Evolutionary conservation across 1,140 invertebrate genomes (phyloP).

Genomic region (Eulimnadia texana): DNA sequence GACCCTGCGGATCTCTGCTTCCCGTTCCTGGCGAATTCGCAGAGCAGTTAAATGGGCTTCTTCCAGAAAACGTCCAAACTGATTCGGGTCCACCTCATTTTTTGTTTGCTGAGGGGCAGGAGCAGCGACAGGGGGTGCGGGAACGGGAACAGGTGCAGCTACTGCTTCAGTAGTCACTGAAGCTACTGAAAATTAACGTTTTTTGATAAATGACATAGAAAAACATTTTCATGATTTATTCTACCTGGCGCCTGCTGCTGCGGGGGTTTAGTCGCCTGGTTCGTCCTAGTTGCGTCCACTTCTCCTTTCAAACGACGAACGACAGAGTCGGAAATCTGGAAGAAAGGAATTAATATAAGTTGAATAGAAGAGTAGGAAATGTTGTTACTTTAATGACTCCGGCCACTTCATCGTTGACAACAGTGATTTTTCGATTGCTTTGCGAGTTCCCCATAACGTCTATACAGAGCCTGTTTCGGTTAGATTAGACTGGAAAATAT

Average conservation of each 20-base stretch:
- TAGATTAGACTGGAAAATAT: neutral
- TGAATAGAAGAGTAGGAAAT: neutral
- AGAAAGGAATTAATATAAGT: neutral
- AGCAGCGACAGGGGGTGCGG: neutral
- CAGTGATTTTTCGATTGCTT: constrained; percentile 17
- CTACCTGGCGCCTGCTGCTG: constrained; percentile 1
- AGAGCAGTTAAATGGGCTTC: constrained; percentile 16
- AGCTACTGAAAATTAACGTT: too few species aligned
- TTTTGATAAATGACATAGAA: neutral
- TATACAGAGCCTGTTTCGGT: neutral
- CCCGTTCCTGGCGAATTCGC: constrained; percentile 14
- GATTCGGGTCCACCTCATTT: neutral
- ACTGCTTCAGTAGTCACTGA: neutral
- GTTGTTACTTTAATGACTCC: constrained; percentile 14
- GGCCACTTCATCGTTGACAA: constrained; percentile 15
- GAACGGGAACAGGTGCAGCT: neutral
- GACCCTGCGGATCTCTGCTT: constrained; percentile 14
- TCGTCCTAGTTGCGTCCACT: constrained; percentile 1
- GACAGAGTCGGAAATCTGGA: constrained; percentile 12
- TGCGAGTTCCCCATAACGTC: constrained; percentile 13
- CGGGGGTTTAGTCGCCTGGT: constrained; percentile 3
- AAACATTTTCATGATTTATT: neutral
- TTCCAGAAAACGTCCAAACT: constrained; percentile 15
- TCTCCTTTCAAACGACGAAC: constrained; percentile 11
- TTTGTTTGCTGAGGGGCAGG: neutral